Conservation (phyloP, 1,140 invertebrate genomes). For the Drosophila ercepeae region DNA sequence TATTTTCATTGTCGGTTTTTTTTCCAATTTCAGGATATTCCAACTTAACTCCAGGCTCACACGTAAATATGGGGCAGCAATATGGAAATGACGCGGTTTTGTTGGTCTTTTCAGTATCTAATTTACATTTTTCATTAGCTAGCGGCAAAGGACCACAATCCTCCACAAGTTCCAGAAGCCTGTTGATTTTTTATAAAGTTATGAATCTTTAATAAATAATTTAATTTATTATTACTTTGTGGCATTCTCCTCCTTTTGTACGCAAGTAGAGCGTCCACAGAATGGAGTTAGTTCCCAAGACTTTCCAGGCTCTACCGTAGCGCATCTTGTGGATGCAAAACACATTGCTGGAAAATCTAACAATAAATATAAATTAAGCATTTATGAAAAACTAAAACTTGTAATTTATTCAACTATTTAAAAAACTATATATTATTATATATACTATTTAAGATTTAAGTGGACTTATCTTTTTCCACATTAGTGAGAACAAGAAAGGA, state of each 20-base stretch:
- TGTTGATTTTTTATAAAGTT: constrained; percentile 48
- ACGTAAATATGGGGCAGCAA: constrained; percentile 93
- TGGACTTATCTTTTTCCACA: no score
- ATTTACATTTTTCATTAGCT: constrained; percentile 93
- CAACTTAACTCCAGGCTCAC: constrained; percentile 91
- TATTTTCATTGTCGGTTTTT: constrained; percentile 83
- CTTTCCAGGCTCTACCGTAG: constrained; percentile 92
- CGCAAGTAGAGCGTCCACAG: constrained; percentile 94
- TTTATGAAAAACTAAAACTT: no score
- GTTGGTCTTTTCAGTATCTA: constrained; percentile 92
- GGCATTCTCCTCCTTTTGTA: constrained; percentile 89
- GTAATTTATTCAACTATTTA: no score
- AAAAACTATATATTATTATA: not conserved
- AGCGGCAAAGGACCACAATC: constrained; percentile 94
- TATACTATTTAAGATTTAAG: no score
- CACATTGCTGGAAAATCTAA: constrained; percentile 96
- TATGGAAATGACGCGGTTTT: constrained; percentile 93
- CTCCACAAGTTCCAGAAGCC: constrained; percentile 92
- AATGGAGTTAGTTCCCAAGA: constrained; percentile 93
- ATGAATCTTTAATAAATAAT: not conserved
- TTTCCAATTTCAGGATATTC: constrained; percentile 93
- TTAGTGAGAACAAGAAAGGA: no score
- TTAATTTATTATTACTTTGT: constrained; percentile 76
- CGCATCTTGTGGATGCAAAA: constrained; percentile 94
- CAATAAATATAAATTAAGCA: no score